Evolutionary conservation across 1,140 invertebrate genomes (phyloP).

Genomic region (Battus philenor): DNA sequence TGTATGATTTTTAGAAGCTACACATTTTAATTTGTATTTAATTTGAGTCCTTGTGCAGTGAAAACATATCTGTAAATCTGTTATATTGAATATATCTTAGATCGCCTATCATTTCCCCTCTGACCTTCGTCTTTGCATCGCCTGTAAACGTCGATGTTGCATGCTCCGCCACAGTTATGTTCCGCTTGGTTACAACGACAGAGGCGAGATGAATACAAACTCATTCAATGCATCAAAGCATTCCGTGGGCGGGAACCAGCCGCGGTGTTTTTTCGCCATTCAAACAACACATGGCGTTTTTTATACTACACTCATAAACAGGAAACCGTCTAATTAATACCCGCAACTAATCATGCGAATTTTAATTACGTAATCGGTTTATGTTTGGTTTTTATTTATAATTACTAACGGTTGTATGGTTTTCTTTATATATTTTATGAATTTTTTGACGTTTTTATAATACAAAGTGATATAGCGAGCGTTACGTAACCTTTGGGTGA

Average conservation of each 20-base stretch:
- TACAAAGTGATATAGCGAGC: too few species aligned
- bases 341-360: constrained; percentile 4
- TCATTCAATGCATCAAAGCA: constrained; percentile 17
- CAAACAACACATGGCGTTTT: constrained; percentile 35
- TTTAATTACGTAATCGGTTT: constrained; percentile 2
- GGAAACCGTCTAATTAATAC: neutral
- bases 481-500: too few species aligned
- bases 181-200: constrained; percentile 22
- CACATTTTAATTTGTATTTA: too few species aligned
- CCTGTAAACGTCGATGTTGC: constrained; percentile 21
- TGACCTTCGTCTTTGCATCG: too few species aligned
- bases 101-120: too few species aligned
- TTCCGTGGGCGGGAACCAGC: constrained; percentile 22
- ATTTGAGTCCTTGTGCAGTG: too few species aligned
- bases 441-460: neutral
- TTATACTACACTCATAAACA: constrained; percentile 18
- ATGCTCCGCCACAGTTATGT: constrained; percentile 34
- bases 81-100: too few species aligned
- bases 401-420: neutral
- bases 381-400: neutral
- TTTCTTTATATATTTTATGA: neutral
- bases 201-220: constrained; percentile 26
- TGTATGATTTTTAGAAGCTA: too few species aligned
- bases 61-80: too few species aligned
- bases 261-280: constrained; percentile 27